Conservation (phyloP, 1,140 invertebrate species). For the Drosophila repleta region DNA sequence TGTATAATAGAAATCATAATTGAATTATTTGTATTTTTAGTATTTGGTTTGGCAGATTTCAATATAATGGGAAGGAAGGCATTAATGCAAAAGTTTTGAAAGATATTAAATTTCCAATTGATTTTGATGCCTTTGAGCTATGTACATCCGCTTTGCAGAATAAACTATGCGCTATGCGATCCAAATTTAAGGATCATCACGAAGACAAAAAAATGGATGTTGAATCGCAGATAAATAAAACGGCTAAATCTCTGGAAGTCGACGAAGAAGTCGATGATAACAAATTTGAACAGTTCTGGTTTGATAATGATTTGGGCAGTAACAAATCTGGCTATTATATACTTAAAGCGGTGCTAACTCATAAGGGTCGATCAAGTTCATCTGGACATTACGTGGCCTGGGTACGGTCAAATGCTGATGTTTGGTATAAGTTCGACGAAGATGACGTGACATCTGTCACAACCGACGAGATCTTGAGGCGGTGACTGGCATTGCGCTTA, state of each 20-base stretch:
- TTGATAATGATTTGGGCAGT: constrained; percentile 92
- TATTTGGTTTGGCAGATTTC: constrained; percentile 99
- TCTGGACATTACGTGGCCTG: constrained; percentile 99
- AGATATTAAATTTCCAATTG: constrained; percentile 98
- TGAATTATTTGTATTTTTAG: constrained; percentile 85
- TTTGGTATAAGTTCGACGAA: constrained; percentile 99
- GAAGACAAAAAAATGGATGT: constrained; percentile 84
- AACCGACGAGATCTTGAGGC: constrained; percentile 97
- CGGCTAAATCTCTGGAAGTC: constrained; percentile 65
- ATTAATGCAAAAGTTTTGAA: constrained; percentile 99
- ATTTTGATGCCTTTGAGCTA: constrained; percentile 97
- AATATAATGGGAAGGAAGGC: constrained; percentile 97
- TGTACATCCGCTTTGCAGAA: constrained; percentile 96
- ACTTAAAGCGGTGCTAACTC: constrained; percentile 98
- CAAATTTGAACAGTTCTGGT: constrained; percentile 69
- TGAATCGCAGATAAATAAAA: constrained; percentile 64
- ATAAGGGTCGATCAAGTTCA: constrained; percentile 97
- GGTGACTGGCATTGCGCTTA: constrained; percentile 99
- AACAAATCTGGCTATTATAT: constrained; percentile 99
- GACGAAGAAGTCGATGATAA: constrained; percentile 56
- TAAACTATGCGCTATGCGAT: constrained; percentile 94
- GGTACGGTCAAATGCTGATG: constrained; percentile 90
- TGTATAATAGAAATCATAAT: neutral
- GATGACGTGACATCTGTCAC: constrained; percentile 95
- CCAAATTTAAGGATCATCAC: constrained; percentile 93